Conservation (phyloP, 2,797 vertebrate species). For the Diplodus puntazzo region DNA sequence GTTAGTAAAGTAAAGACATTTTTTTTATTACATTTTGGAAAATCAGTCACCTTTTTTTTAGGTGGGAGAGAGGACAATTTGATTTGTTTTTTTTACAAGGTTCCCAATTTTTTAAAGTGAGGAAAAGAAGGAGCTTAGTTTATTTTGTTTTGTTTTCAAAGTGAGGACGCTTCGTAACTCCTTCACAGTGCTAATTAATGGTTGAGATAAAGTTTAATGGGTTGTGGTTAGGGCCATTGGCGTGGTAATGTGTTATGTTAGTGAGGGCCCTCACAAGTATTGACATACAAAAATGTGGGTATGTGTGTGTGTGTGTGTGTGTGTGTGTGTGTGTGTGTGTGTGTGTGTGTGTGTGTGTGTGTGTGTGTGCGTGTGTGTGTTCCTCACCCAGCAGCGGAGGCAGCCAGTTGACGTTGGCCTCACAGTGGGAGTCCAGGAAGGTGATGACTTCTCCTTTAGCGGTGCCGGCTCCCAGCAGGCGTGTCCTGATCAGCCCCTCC, state of each 20-base stretch:
- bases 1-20: not conserved
- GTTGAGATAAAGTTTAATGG: not conserved
- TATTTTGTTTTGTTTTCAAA: not conserved
- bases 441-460: slow-evolving; percentile 95
- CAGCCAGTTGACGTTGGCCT: slow-evolving; percentile 98
- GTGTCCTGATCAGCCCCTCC: slow-evolving; percentile 95
- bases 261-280: not conserved
- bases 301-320: not conserved
- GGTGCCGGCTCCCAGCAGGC: slow-evolving; percentile 91
- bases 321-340: not conserved
- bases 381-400: slow-evolving; percentile 92
- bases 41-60: no score
- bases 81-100: no score
- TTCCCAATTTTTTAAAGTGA: not conserved
- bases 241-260: not conserved
- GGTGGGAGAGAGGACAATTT: no score
- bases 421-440: slow-evolving; percentile 97
- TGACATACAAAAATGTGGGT: not conserved
- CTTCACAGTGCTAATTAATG: not conserved
- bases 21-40: not conserved
- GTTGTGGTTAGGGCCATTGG: not conserved
- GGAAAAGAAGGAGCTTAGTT: not conserved
- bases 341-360: not conserved
- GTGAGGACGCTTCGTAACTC: not conserved
- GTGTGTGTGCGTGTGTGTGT: not conserved